These are phyloP conservation scores for Oscheius myriophilus DNA, from an alignment of 2,888 invertebrate genomes.

Conservation along the genomic window DNA sequence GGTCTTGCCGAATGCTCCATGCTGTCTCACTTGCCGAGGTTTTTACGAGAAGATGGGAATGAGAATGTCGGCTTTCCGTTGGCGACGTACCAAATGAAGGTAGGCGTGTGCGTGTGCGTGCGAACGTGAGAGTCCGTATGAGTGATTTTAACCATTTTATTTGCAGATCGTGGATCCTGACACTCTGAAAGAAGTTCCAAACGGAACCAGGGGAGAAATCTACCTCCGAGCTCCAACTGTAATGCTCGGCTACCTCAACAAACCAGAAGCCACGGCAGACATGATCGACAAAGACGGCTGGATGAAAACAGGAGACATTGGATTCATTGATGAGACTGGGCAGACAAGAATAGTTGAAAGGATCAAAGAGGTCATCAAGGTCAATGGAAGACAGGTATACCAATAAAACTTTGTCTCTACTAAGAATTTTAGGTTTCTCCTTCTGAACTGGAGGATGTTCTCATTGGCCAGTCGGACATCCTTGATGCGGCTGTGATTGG, in stretches of 20 bases:
- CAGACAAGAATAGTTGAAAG: conserved; percentile 53
- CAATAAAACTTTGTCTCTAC: too few species aligned
- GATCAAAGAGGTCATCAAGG: conserved; percentile 62
- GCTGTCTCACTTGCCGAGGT: conserved; percentile 72
- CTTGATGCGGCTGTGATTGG: conserved; percentile 85
- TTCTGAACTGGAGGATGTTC: conserved; percentile 84
- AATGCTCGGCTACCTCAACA: conserved; percentile 83
- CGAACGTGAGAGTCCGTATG: too few species aligned
- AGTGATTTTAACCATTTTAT: neutral
- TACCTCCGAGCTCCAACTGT: conserved; percentile 84
- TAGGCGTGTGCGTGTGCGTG: too few species aligned
- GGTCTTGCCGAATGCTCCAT: conserved; percentile 82
- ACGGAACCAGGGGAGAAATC: conserved; percentile 82
- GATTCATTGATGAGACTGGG: conserved; percentile 45
- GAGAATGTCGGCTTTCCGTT: conserved; percentile 77
- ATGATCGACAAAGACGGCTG: conserved; percentile 82
- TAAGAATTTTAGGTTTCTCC: conserved; percentile 75
- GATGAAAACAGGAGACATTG: conserved; percentile 76
- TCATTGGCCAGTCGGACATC: conserved; percentile 80
- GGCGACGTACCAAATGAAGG: too few species aligned
- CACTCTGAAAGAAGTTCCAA: conserved; percentile 36
- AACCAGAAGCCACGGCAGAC: conserved; percentile 79
- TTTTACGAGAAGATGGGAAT: conserved; percentile 73
- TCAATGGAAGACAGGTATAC: conserved; percentile 54
- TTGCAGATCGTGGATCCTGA: neutral